Base-by-base conservation (phyloP, 1,140 invertebrate species). In the Aethina tumida region DNA sequence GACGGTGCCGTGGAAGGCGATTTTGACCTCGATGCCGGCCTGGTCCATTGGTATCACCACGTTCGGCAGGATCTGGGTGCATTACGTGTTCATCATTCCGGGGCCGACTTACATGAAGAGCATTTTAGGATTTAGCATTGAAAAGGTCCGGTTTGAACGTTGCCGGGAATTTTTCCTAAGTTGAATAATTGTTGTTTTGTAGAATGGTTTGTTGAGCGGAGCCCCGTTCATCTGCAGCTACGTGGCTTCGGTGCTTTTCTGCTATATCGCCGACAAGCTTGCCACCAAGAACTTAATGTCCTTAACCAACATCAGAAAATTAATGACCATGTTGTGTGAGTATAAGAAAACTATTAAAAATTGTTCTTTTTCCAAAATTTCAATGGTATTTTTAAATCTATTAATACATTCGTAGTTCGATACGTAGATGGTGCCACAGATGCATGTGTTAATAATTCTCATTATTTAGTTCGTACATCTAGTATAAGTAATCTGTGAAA, bases 31-130 rank as follows among this genome's bases (percentile, higher is more conserved):
- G 0, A 54, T 70, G 39, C 80, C 87, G 6, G 79, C 84, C 3
- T 90, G 84, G 84, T 77, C 86, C 0, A 83, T 92, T 49, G 75
- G 71, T 5, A 70, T 81, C 20, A 81, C 79, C 1, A 81, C 78
- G 0, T 81, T 80, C 47, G 78, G 78, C 12, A 64, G 78, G 36
- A 81, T 81, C 56, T 81, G 77, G 74, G 70, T 80, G 1, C 77
- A 81, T 55, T 81, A 81, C 50, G 69, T 75, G 13, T 81, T 81
- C 46, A 80, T 81, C 47, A 74, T 77, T 46, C 67, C 68, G 22
- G 78, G 78, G 15, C 79, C 79, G n/a, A 70, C 69, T 50, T 82
- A 81, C 50, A 81, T 81, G 73, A 78, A 79, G 53, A 71, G 70
- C 26, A 68, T 82, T 22, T 60, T 81, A 20, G 73, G 74, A 15